Evolutionary conservation across 2,113 vertebrate species (phyloP).

Genomic region (Tapirus terrestris): DNA sequence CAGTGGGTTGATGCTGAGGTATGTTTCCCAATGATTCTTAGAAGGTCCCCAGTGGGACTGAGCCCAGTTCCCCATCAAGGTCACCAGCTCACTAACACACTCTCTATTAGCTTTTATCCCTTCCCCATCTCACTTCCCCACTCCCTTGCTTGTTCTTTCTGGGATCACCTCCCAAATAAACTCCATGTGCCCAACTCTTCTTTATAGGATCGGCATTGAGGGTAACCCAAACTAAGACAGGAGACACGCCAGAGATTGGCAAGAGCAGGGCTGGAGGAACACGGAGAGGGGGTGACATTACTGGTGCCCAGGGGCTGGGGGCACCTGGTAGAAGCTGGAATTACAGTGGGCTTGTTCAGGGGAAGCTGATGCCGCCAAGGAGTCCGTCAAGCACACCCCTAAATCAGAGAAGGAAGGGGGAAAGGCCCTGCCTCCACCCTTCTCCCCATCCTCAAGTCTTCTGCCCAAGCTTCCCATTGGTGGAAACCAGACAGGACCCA

Average conservation of each 20-base stretch:
- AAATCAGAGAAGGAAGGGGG: not conserved
- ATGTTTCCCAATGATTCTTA: not conserved
- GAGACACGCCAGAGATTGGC: not conserved
- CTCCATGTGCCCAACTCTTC: not conserved
- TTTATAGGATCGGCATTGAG: not conserved
- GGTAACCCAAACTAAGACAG: not conserved
- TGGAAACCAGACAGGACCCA: not conserved
- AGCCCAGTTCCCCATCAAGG: not conserved
- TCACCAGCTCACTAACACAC: not conserved
- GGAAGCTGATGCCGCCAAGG: not conserved
- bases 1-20: not conserved
- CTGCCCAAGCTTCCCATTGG: not conserved
- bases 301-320: not conserved
- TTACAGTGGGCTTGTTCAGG: not conserved
- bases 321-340: not conserved
- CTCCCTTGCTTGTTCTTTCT: not conserved
- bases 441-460: not conserved
- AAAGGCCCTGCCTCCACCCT: not conserved
- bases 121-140: not conserved
- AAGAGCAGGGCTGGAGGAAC: not conserved
- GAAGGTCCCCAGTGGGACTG: not conserved
- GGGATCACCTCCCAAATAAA: not conserved
- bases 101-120: not conserved
- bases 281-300: no score
- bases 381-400: not conserved